Conservation (phyloP, 2,797 vertebrate genomes). For the Coregonus ussuriensis region DNA sequence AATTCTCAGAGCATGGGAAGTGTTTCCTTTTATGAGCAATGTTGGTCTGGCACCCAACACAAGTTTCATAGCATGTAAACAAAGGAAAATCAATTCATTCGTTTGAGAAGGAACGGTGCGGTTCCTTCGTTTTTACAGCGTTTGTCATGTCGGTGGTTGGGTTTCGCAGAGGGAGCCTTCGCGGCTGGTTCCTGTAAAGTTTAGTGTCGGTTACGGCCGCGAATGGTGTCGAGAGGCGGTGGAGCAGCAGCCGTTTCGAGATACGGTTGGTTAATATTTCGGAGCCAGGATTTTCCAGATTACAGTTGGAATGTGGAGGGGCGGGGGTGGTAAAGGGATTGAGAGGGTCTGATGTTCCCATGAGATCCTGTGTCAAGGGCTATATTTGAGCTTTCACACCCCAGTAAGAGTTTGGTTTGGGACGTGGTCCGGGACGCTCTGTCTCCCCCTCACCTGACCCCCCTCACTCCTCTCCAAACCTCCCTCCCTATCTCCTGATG, state of each 20-base stretch:
- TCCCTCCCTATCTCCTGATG: neutral
- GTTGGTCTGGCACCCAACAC: slow-evolving; percentile 6
- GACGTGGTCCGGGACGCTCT: neutral
- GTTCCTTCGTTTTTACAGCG: neutral
- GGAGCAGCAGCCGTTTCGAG: neutral
- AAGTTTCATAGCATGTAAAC: slow-evolving; percentile 26
- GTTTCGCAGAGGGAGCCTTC: neutral
- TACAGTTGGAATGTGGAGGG: neutral
- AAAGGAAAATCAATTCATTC: slow-evolving; percentile 3
- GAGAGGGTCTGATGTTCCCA: slow-evolving; percentile 9
- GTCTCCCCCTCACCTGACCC: neutral
- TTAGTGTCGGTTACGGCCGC: neutral
- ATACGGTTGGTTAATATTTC: neutral
- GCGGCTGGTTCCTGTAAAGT: neutral
- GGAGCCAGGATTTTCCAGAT: neutral
- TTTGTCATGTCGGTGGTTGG: neutral
- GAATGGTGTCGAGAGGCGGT: neutral
- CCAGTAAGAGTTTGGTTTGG: neutral
- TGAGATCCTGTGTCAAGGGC: slow-evolving; percentile 2
- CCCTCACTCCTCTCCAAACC: neutral
- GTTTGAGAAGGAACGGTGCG: neutral
- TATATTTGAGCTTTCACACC: slow-evolving; percentile 15
- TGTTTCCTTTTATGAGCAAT: neutral
- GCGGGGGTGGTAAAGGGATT: neutral
- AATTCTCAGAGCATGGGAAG: slow-evolving; percentile 6